These are phyloP conservation scores for Corythucha ciliata DNA, from an alignment of 2,888 invertebrate genomes.

Conservation along the genomic window DNA sequence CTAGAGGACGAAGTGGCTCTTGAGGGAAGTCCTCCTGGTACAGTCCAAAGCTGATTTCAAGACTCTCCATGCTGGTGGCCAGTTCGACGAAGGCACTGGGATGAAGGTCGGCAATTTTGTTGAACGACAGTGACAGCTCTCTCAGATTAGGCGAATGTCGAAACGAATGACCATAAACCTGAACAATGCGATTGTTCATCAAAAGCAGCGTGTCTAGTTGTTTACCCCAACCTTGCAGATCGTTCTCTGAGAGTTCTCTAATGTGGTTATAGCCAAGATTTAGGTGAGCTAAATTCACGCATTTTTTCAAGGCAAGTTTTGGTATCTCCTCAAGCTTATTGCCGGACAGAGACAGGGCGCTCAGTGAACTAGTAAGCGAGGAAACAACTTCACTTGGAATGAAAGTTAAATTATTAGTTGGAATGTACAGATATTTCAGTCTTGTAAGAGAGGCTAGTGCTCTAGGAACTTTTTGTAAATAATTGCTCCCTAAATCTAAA, in stretches of 20 bases:
- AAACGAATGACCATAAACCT: conserved; percentile 57
- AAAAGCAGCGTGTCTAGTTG: conserved; percentile 71
- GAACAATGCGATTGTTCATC: conserved; percentile 73
- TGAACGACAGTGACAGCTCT: conserved; percentile 85
- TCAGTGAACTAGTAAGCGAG: conserved; percentile 52
- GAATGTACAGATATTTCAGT: conserved; percentile 70
- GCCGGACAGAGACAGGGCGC: conserved; percentile 69
- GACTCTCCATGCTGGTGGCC: conserved; percentile 62
- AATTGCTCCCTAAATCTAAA: conserved; percentile 73
- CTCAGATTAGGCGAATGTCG: conserved; percentile 63
- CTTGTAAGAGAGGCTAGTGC: conserved; percentile 58
- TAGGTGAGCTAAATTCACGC: conserved; percentile 67
- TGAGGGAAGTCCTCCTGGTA: conserved; percentile 70
- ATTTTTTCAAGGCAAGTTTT: conserved; percentile 55
- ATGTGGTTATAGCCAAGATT: conserved; percentile 84
- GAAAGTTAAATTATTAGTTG: conserved; percentile 63
- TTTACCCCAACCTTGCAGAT: conserved; percentile 68
- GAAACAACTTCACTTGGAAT: conserved; percentile 53
- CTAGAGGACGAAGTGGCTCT: conserved; percentile 62
- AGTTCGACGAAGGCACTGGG: conserved; percentile 70
- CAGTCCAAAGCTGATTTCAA: conserved; percentile 79
- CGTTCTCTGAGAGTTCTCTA: conserved; percentile 52
- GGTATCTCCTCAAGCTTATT: conserved; percentile 70
- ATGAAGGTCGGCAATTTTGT: conserved; percentile 73
- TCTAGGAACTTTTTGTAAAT: conserved; percentile 57